These are phyloP conservation scores for Drosophila basisetae DNA, from an alignment of 2,888 invertebrate species.

Conservation along the genomic window DNA sequence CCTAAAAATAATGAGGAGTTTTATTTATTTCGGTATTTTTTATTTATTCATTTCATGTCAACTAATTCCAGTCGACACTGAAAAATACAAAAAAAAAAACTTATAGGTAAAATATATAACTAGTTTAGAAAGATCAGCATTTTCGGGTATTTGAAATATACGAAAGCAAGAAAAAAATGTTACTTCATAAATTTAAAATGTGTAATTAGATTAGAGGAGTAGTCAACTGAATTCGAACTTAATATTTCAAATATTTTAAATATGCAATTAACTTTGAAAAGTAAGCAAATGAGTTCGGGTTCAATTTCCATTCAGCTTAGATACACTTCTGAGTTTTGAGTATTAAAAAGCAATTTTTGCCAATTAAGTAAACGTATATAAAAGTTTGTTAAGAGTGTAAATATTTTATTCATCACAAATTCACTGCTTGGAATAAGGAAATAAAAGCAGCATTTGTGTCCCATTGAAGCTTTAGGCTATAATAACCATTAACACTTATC, in stretches of 20 bases:
- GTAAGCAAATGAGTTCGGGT: background rate
- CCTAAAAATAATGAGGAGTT: conserved; percentile 84
- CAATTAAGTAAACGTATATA: background rate
- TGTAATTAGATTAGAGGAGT: background rate
- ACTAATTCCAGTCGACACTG: background rate
- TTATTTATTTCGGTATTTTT: background rate
- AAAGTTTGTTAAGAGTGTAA: background rate
- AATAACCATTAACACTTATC: background rate
- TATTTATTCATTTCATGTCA: background rate
- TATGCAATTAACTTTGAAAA: background rate
- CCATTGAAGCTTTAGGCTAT: background rate
- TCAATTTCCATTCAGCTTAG: background rate
- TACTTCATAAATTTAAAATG: background rate
- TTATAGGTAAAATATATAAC: no score
- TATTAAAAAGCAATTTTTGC: background rate
- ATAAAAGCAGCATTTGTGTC: background rate
- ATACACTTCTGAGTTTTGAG: background rate
- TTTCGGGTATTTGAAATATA: background rate
- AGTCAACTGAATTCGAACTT: background rate
- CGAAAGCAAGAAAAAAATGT: background rate
- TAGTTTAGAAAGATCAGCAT: no score
- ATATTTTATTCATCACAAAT: background rate
- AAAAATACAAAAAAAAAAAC: background rate
- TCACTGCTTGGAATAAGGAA: background rate
- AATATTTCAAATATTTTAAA: background rate